Base-by-base conservation (phyloP, 1,140 invertebrate species). In the Drosophila novamexicana region DNA sequence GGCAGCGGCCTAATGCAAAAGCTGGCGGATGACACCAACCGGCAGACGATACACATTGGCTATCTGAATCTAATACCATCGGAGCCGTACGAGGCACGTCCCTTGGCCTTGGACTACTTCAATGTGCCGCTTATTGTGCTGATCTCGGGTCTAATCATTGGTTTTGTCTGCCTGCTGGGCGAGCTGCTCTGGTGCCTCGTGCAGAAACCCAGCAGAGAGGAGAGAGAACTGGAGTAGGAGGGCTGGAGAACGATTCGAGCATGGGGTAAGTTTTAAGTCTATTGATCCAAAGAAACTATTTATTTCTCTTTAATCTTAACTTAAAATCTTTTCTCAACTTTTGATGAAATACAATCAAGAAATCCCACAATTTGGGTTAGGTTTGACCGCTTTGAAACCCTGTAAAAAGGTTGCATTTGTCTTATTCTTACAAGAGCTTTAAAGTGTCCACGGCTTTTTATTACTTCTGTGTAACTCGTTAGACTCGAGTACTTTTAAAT, bases 81-180 rank as follows among this genome's bases (percentile, higher is more conserved):
- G 4, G 70, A 86, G 8, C 45, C 56, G 6, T 49, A 53, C 40
- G 54, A 69, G 9, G 58, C 65, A 2, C 49, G 34, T 10, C 69
- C 64, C 1, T 16, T 86, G 7, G 74, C 49, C 0, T 37, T 85
- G 40, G 70, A 81, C 10, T 72, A 72, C 49, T 85, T 85, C 12
- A 22, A 50, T 7, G 62, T 69, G 42, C 67, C 81, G 0, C 16
- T 72, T 6, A 39, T 42, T 1, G 63, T 72, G 36, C 22, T 79
- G 0, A 3, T n/a, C 0, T 7, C n/a, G 36, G 78, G 81, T 0
- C 58, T 58, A 14, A 8, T 39, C 37, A 14, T 40, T 32, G 57
- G 18, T 0, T 63, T 72, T 10, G 6, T 67, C 29, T 58, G 50
- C 29, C 18, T 72, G 1, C 18, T 76, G 9, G 56, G 34, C 1